Evolutionary conservation across 2,113 vertebrate species (phyloP).

Genomic region (Tenrec ecaudatus): DNA sequence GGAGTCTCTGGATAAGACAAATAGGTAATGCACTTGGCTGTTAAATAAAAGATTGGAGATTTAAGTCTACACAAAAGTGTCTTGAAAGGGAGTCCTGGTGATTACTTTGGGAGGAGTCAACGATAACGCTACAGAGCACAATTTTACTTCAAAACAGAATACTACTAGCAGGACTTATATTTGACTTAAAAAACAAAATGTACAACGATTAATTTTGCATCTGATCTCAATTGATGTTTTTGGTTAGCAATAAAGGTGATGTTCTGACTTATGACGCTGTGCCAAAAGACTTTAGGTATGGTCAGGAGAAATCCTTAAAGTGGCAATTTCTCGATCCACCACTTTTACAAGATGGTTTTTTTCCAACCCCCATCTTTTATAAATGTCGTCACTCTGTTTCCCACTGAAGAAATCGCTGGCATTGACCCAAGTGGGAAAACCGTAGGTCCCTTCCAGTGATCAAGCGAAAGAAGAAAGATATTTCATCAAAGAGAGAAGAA

Average conservation of each 20-base stretch:
- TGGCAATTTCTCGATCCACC: no score
- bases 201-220: slow-evolving; percentile 7
- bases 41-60: background rate
- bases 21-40: background rate
- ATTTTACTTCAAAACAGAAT: slow-evolving; percentile 3
- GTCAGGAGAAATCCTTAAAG: background rate
- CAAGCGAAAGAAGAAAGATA: background rate
- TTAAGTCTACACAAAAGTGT: background rate
- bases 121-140: background rate
- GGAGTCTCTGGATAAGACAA: no score
- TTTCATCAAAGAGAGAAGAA: no score
- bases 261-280: background rate
- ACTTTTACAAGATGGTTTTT: background rate
- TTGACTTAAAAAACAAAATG: background rate
- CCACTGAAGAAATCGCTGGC: no score
- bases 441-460: background rate
- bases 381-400: no score
- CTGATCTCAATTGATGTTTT: slow-evolving; percentile 28
- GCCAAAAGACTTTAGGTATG: background rate
- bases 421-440: no score
- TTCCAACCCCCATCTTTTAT: background rate
- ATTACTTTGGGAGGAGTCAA: background rate
- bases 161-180: slow-evolving; percentile 16
- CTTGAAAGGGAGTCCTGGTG: background rate
- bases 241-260: background rate